These are phyloP conservation scores for Aphidius ervi DNA, from an alignment of 1,140 invertebrate species.

Conservation along the genomic window DNA sequence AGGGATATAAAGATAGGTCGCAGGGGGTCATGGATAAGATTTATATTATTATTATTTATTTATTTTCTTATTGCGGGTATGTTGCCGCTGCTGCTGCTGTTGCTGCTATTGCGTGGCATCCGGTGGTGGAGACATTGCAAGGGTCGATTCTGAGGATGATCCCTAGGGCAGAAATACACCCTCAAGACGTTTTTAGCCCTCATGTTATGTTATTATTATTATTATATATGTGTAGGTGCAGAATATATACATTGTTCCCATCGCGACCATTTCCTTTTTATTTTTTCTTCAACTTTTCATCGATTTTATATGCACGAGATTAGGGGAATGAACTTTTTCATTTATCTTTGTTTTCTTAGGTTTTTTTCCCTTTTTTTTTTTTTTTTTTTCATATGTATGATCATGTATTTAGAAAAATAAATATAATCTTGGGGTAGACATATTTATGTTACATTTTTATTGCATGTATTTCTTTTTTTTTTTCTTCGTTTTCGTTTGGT, in stretches of 20 bases:
- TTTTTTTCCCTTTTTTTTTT: neutral
- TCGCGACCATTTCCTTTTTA: slow-evolving; percentile 10
- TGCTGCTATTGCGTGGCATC: slow-evolving; percentile 6
- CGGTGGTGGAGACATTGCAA: neutral
- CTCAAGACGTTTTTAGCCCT: too few species aligned
- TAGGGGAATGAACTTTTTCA: slow-evolving; percentile 8
- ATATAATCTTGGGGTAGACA: too few species aligned
- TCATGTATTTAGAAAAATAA: too few species aligned
- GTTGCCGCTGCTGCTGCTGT: too few species aligned
- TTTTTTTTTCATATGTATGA: neutral
- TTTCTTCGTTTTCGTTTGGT: too few species aligned
- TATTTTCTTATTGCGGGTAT: neutral
- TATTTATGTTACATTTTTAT: too few species aligned
- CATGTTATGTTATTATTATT: too few species aligned
- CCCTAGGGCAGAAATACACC: slow-evolving; percentile 3
- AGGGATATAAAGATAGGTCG: neutral
- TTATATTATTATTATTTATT: neutral
- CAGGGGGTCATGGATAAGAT: slow-evolving; percentile 3
- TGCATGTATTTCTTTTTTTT: too few species aligned
- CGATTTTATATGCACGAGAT: slow-evolving; percentile 3
- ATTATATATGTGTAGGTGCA: too few species aligned
- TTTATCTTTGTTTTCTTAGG: neutral
- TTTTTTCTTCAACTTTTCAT: slow-evolving; percentile 4
- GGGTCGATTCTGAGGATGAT: neutral
- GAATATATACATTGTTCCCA: neutral